These are phyloP conservation scores for Zele albiditarsus DNA, from an alignment of 2,888 invertebrate genomes.

Conservation along the genomic window DNA sequence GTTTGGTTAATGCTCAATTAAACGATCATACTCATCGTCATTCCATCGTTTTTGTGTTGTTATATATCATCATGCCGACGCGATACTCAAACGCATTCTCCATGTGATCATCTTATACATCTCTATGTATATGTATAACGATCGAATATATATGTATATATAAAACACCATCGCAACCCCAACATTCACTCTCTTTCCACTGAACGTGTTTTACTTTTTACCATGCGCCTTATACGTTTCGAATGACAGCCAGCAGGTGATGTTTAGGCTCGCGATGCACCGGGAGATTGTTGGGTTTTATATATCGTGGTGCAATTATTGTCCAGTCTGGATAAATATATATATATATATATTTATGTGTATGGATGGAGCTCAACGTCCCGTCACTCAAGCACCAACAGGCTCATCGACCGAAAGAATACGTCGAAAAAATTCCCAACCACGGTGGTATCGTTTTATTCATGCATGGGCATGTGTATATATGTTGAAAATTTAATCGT, in stretches of 20 bases:
- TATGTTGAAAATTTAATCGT: not conserved
- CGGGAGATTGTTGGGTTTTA: conserved; percentile 49
- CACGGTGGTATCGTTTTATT: conserved; percentile 32
- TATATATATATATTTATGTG: not conserved
- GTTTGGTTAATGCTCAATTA: conserved; percentile 24
- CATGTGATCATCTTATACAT: conserved; percentile 9
- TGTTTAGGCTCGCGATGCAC: conserved; percentile 46
- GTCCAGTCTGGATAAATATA: conserved; percentile 36
- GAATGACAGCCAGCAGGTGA: conserved; percentile 52
- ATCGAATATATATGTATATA: not conserved
- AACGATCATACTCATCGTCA: conserved; percentile 17
- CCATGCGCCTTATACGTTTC: conserved; percentile 39
- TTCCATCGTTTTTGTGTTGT: not conserved
- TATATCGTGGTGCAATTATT: conserved; percentile 49
- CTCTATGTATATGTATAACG: not conserved
- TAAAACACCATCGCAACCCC: not conserved
- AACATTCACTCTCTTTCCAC: conserved; percentile 12
- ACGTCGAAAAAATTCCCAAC: conserved; percentile 39
- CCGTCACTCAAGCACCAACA: conserved; percentile 32
- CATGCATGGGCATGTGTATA: not conserved
- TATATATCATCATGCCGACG: conserved; percentile 15
- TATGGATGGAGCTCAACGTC: conserved; percentile 27
- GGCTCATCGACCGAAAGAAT: conserved; percentile 27
- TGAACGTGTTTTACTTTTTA: conserved; percentile 19
- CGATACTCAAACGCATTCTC: conserved; percentile 14